Conservation (phyloP, 2,113 vertebrate species). For the Pseudopodoces humilis region DNA sequence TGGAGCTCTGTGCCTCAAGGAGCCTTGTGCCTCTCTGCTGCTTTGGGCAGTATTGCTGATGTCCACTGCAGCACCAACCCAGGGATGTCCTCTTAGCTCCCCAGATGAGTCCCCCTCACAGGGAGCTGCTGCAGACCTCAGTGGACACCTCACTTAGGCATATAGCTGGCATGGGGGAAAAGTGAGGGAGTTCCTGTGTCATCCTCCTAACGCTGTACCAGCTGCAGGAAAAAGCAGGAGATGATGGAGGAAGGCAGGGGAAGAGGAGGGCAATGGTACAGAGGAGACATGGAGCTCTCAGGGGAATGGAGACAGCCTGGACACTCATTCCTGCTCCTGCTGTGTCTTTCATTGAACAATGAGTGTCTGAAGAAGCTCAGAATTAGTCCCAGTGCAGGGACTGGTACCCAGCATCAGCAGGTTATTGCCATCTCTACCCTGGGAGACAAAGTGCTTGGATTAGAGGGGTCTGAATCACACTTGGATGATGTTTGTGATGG, state of each 20-base stretch:
- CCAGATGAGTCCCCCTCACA: fast-evolving
- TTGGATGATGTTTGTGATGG: neutral
- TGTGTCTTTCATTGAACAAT: neutral
- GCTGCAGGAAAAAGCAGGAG: neutral
- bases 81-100: neutral
- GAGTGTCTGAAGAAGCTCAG: neutral
- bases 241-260: neutral
- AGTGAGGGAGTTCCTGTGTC: neutral
- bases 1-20: neutral
- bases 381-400: neutral
- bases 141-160: neutral
- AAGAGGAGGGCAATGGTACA: neutral
- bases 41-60: neutral
- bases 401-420: neutral
- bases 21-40: neutral
- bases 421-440: neutral
- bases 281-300: neutral
- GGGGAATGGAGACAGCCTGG: neutral
- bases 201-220: neutral
- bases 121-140: neutral
- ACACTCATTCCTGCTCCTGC: neutral
- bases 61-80: neutral
- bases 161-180: neutral
- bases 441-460: neutral
- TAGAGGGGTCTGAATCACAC: neutral